phyloP scores from a whole-genome alignment of 2,888 invertebrate genomes.

The Cheilosia grossa region DNA sequence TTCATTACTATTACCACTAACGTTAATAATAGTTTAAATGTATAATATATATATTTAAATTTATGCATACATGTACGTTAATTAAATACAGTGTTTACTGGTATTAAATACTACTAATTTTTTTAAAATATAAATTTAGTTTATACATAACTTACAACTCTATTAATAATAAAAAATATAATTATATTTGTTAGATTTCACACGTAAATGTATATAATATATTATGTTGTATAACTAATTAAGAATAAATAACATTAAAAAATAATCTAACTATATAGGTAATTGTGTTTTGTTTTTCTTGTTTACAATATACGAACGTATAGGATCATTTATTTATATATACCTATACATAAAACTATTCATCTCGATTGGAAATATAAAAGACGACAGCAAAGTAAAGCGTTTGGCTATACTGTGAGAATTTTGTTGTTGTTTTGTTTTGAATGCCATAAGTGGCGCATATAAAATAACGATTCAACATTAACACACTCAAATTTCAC shows the following conservation, averaged over 20 bases:
- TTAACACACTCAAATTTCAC: constrained; percentile 17
- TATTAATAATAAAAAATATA: constrained; percentile 53
- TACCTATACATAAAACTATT: constrained; percentile 38
- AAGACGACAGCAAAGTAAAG: constrained; percentile 38
- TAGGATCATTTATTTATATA: constrained; percentile 33
- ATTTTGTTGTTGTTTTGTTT: neutral
- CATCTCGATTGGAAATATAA: constrained; percentile 37
- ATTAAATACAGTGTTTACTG: constrained; percentile 36
- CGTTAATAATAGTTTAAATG: constrained; percentile 19
- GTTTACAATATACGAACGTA: constrained; percentile 59
- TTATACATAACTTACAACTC: constrained; percentile 30
- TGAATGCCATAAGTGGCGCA: constrained; percentile 8
- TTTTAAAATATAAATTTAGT: constrained; percentile 26
- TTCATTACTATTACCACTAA: constrained; percentile 34
- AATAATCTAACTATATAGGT: constrained; percentile 48
- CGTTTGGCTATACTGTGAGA: constrained; percentile 52
- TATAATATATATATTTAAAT: constrained; percentile 23
- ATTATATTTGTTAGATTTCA: constrained; percentile 38
- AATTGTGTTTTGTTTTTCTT: constrained; percentile 20
- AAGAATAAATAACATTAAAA: constrained; percentile 72
- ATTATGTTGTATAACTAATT: constrained; percentile 55
- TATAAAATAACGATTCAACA: constrained; percentile 1
- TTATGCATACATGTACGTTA: constrained; percentile 29
- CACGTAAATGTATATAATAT: constrained; percentile 39
- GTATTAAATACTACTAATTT: constrained; percentile 58